phyloP scores from a whole-genome alignment of 2,797 vertebrate genomes.

The Notolabrus celidotus region DNA sequence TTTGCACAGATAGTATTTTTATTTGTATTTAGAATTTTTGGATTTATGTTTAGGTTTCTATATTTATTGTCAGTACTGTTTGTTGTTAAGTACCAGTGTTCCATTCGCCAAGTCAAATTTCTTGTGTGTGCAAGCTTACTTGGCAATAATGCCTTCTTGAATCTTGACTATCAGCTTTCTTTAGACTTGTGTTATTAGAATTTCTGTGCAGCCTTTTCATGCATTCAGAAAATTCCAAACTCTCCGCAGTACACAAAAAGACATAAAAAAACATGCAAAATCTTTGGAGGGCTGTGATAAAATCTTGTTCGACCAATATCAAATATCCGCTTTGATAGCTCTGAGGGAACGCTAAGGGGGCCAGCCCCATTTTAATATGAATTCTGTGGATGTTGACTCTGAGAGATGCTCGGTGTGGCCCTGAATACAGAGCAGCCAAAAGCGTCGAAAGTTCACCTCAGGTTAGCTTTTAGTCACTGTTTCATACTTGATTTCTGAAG shows the following conservation, averaged over 20 bases:
- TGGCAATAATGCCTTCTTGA: too few species aligned
- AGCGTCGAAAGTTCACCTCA: conserved; percentile 58
- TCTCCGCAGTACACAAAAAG: conserved; percentile 10
- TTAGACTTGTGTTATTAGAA: neutral
- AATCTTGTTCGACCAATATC: conserved; percentile 59
- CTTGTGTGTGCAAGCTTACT: too few species aligned
- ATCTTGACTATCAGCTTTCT: neutral
- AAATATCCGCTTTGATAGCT: conserved; percentile 70
- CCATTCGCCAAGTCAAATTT: too few species aligned
- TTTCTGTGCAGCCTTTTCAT: neutral
- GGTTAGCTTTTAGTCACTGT: conserved; percentile 51
- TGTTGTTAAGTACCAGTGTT: too few species aligned
- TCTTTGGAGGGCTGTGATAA: conserved; percentile 43
- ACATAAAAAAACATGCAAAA: conserved; percentile 3
- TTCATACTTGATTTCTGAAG: conserved; percentile 26
- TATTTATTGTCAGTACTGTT: too few species aligned
- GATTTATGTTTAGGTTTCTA: too few species aligned
- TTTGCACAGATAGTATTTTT: too few species aligned
- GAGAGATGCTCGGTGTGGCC: conserved; percentile 59
- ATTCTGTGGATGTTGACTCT: conserved; percentile 69
- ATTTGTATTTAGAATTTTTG: too few species aligned
- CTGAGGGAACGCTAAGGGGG: conserved; percentile 52
- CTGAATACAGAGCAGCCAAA: conserved; percentile 69
- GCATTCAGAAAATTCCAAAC: conserved; percentile 14
- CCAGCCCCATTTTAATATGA: conserved; percentile 72